A percentile compares a stretch with the other conserved stretches of the same genome.
phyloP scores from a whole-genome alignment of 2,797 vertebrate genomes.

The Sebastes elongatus region DNA sequence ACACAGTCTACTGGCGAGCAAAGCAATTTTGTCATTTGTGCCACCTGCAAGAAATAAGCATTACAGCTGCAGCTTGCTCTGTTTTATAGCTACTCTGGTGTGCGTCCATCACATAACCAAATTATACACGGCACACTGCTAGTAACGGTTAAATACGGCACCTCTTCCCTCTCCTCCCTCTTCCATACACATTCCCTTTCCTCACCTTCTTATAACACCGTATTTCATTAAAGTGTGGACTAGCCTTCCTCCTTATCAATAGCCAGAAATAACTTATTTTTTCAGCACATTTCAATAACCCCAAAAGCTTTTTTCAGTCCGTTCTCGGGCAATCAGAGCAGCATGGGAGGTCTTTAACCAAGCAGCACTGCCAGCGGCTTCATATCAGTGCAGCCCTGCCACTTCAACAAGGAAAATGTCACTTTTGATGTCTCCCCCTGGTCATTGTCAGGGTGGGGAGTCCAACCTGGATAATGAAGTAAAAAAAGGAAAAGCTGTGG shows the following conservation, averaged over 20 bases:
- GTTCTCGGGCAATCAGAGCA: constrained; percentile 59
- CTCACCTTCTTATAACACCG: constrained; percentile 43
- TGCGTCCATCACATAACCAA: background rate
- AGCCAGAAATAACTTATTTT: constrained; percentile 41
- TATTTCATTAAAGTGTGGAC: constrained; percentile 63
- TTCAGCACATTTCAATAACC: constrained; percentile 51
- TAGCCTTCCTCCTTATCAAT: constrained; percentile 38
- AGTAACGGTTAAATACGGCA: background rate
- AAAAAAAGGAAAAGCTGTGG: constrained; percentile 50
- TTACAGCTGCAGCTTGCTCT: background rate
- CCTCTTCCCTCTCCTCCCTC: constrained; percentile 1
- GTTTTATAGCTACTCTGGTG: background rate
- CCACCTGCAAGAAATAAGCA: background rate
- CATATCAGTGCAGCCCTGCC: constrained; percentile 62
- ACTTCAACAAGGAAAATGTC: constrained; percentile 70
- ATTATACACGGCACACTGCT: background rate
- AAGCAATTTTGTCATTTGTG: background rate
- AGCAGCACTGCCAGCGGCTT: constrained; percentile 53
- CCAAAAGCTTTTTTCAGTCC: constrained; percentile 42
- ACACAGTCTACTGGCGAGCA: background rate
- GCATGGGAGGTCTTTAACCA: constrained; percentile 63
- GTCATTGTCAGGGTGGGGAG: constrained; percentile 64
- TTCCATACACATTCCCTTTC: constrained; percentile 31
- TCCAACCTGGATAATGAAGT: constrained; percentile 68
- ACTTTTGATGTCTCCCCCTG: constrained; percentile 75